Evolutionary conservation across 2,113 vertebrate species (phyloP).

Genomic region (Phrynosoma platyrhinos): DNA sequence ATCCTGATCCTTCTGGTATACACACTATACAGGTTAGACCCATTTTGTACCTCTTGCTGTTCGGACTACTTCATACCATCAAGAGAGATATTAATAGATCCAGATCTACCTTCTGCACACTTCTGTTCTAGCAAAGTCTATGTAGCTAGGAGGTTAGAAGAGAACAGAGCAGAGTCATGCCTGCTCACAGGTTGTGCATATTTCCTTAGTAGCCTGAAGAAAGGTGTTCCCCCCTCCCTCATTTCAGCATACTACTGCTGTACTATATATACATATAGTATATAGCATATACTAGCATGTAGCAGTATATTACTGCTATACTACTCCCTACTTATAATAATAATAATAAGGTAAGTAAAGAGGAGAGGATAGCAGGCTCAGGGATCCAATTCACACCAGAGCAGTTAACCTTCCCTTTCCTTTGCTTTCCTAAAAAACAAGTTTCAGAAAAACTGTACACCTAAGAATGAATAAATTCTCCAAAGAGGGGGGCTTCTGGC

Average conservation of each 20-base stretch:
- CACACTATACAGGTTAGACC: no score
- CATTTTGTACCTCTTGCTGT: no score
- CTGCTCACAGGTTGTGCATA: not conserved
- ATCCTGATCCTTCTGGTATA: no score
- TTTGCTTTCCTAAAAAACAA: conserved; percentile 13
- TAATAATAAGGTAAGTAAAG: not conserved
- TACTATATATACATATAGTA: not conserved
- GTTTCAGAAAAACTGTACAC: conserved; percentile 1
- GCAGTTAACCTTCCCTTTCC: not conserved
- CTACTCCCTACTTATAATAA: not conserved
- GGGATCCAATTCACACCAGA: not conserved
- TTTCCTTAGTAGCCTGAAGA: not conserved
- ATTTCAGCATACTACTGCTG: not conserved
- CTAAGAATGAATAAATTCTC: conserved; percentile 6
- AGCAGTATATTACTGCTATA: not conserved
- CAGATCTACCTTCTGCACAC: no score
- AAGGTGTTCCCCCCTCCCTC: not conserved
- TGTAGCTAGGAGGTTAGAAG: not conserved
- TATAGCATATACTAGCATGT: no score
- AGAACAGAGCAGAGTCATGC: not conserved
- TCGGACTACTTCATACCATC: no score
- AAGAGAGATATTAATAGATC: no score
- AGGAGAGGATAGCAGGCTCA: not conserved
- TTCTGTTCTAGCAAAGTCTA: not conserved
- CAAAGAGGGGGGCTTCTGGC: not conserved